A percentile compares a stretch with the other conserved stretches of the same genome.
These are phyloP conservation scores for Drosophila hydei DNA, from an alignment of 1,140 invertebrate species.

Conservation along the genomic window DNA sequence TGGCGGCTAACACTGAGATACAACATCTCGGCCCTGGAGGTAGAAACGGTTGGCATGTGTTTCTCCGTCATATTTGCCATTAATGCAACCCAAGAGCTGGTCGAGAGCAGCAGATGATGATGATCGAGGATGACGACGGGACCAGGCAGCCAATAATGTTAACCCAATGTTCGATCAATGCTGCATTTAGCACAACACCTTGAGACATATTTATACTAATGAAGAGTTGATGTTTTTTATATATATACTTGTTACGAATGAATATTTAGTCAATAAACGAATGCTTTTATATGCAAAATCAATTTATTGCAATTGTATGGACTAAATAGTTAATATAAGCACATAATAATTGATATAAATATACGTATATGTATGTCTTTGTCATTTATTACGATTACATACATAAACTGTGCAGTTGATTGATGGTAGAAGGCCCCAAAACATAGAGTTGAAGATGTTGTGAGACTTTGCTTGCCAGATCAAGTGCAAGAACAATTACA, in stretches of 20 bases:
- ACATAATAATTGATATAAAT: not conserved
- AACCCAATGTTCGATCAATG: not conserved
- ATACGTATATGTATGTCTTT: not conserved
- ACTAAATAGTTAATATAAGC: no score
- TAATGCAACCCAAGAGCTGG: slow-evolving; percentile 61
- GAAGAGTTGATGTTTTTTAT: slow-evolving; percentile 20
- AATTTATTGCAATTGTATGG: no score
- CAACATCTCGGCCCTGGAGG: slow-evolving; percentile 58
- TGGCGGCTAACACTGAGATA: slow-evolving; percentile 62
- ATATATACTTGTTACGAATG: slow-evolving; percentile 9
- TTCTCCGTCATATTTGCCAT: slow-evolving; percentile 66
- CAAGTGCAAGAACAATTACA: slow-evolving; percentile 17
- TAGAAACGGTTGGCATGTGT: slow-evolving; percentile 70
- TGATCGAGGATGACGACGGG: not conserved
- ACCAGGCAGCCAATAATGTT: not conserved
- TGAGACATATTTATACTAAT: slow-evolving; percentile 10
- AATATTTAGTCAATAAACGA: slow-evolving; percentile 15
- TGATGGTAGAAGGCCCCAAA: not conserved
- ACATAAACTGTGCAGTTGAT: slow-evolving; percentile 1
- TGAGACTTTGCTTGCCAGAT: not conserved
- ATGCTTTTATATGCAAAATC: not conserved
- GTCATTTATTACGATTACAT: not conserved
- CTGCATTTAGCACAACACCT: slow-evolving; percentile 15
- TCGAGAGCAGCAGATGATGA: slow-evolving; percentile 40
- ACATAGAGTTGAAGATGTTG: not conserved